A percentile compares a stretch with the other conserved stretches of the same genome.
These are phyloP conservation scores for Tipula lateralis DNA, from an alignment of 2,888 invertebrate species.

Conservation along the genomic window DNA sequence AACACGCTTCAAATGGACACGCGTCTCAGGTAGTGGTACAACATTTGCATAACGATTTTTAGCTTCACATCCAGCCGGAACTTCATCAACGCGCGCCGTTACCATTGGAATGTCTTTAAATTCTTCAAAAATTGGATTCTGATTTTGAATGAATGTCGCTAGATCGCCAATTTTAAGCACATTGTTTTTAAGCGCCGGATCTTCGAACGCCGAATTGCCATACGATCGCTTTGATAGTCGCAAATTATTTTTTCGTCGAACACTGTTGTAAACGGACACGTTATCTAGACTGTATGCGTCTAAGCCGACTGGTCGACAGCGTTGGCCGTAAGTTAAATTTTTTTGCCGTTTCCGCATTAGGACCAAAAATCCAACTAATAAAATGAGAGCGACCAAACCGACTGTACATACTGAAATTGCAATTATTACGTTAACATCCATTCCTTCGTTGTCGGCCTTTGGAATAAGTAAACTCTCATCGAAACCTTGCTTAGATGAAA, in stretches of 20 bases:
- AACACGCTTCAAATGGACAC: constrained; percentile 69
- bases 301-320: constrained; percentile 81
- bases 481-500: constrained; percentile 40
- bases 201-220: constrained; percentile 86
- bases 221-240: constrained; percentile 81
- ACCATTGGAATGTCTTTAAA: constrained; percentile 77
- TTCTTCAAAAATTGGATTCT: constrained; percentile 71
- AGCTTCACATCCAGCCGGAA: constrained; percentile 80
- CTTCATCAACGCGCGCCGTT: constrained; percentile 71
- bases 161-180: constrained; percentile 74
- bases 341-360: constrained; percentile 77
- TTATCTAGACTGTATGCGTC: constrained; percentile 89
- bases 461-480: constrained; percentile 42
- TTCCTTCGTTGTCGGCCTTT: constrained; percentile 43
- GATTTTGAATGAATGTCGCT: constrained; percentile 65
- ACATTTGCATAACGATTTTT: constrained; percentile 87
- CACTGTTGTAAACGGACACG: constrained; percentile 73
- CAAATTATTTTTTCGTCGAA: constrained; percentile 67
- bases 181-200: constrained; percentile 45
- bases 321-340: constrained; percentile 74
- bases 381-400: constrained; percentile 69
- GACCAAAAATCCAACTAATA: constrained; percentile 70
- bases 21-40: constrained; percentile 86
- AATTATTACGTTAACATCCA: constrained; percentile 61
- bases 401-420: constrained; percentile 78